A percentile compares a stretch with the other conserved stretches of the same genome.
These are phyloP conservation scores for Phoenoteleia sp. DNA, from an alignment of 2,888 invertebrate genomes.

Conservation along the genomic window DNA sequence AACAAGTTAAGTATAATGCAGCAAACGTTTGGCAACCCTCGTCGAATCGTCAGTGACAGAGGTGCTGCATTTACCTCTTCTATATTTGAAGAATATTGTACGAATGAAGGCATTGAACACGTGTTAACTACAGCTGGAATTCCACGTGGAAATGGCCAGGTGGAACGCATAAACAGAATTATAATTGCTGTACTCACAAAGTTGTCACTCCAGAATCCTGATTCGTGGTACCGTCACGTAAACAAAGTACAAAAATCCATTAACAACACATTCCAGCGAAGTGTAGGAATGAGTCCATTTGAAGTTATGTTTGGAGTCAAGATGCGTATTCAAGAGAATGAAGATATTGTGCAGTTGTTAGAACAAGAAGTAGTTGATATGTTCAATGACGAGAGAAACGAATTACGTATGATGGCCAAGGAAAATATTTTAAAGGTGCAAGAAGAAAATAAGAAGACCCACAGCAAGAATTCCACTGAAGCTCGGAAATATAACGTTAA, in stretches of 20 bases:
- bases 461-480: constrained; percentile 67
- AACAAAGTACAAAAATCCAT: background rate
- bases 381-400: constrained; percentile 6
- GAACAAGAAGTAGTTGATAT: background rate
- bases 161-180: constrained; percentile 1
- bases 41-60: background rate
- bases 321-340: background rate
- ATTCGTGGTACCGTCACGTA: constrained; percentile 4
- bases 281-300: background rate
- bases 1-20: background rate
- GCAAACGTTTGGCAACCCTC: constrained; percentile 2
- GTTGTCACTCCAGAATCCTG: background rate
- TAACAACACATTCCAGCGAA: background rate
- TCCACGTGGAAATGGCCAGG: constrained; percentile 17
- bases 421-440: background rate
- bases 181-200: constrained; percentile 9
- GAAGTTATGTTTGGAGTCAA: background rate
- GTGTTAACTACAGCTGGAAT: constrained; percentile 7
- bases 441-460: constrained; percentile 25
- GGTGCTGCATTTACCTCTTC: background rate
- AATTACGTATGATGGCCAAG: constrained; percentile 17
- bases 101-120: background rate
- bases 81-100: background rate
- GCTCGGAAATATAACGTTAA: constrained; percentile 70
- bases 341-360: background rate